A percentile compares a stretch with the other conserved stretches of the same genome.
Conservation (phyloP, 2,888 invertebrate species). For the Ligdia adustata region DNA sequence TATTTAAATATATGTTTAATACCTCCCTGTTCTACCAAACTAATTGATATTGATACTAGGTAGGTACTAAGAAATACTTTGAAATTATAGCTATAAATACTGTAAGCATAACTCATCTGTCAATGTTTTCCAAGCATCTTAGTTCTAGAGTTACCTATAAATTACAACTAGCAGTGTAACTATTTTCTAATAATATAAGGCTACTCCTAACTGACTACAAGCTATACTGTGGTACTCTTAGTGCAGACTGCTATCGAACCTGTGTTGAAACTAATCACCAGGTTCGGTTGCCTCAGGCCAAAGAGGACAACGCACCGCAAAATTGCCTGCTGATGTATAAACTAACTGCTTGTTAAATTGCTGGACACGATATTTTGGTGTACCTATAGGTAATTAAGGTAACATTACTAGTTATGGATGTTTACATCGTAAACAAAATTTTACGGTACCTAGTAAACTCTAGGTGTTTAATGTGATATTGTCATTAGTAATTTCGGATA, state of each 20-base stretch:
- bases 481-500: too few relatives aligned
- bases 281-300: conserved; percentile 12
- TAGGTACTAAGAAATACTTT: too few relatives aligned
- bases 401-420: too few relatives aligned
- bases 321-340: conserved; percentile 18
- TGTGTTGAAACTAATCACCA: conserved; percentile 23
- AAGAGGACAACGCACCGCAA: conserved; percentile 15
- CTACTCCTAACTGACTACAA: background rate
- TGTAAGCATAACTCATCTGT: conserved; percentile 14
- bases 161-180: conserved; percentile 2
- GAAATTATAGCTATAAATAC: too few relatives aligned
- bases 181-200: conserved; percentile 2
- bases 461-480: too few relatives aligned
- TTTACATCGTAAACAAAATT: too few relatives aligned
- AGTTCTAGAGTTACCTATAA: conserved; percentile 1
- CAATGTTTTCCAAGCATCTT: conserved; percentile 5
- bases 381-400: background rate
- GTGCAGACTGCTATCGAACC: conserved; percentile 4
- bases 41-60: too few relatives aligned
- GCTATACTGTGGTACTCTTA: background rate
- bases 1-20: too few relatives aligned
- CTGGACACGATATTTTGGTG: conserved; percentile 3
- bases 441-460: too few relatives aligned
- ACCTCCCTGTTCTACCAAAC: too few relatives aligned
- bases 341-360: conserved; percentile 12